phyloP scores from a whole-genome alignment of 2,113 vertebrate species.

The Emydocephalus ijimae region DNA sequence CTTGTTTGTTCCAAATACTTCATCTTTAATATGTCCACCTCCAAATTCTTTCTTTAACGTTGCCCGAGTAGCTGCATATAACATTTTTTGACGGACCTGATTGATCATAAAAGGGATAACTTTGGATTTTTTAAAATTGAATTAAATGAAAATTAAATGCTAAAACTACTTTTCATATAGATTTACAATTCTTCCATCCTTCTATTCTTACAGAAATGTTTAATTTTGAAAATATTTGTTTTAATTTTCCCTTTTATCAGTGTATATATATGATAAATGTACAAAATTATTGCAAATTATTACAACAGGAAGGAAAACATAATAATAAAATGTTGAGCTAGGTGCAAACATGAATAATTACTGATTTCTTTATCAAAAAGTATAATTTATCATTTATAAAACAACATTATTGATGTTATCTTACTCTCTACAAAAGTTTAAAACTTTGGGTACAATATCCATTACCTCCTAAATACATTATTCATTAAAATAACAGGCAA shows the following conservation, averaged over 20 bases:
- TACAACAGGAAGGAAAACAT: background rate
- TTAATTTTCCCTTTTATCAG: background rate
- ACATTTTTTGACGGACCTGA: slow-evolving; percentile 95
- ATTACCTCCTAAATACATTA: background rate
- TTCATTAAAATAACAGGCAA: background rate
- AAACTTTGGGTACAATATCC: background rate
- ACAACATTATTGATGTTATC: background rate
- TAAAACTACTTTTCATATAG: background rate
- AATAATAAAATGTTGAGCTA: background rate
- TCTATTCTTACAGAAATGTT: background rate
- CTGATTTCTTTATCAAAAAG: background rate
- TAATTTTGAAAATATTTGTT: background rate
- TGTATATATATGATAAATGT: background rate
- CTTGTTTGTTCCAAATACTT: slow-evolving; percentile 89
- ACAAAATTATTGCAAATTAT: background rate
- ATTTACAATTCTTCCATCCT: background rate
- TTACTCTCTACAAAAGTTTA: background rate
- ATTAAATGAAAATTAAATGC: background rate
- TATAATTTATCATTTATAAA: background rate
- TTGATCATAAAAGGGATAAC: slow-evolving; percentile 21
- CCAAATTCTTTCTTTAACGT: slow-evolving; percentile 97
- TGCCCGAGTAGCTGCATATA: slow-evolving; percentile 94
- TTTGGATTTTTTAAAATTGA: background rate
- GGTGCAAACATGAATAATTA: background rate
- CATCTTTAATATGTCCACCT: slow-evolving; percentile 93